Conservation (phyloP, 2,113 vertebrate genomes). For the Raja brachyura region DNA sequence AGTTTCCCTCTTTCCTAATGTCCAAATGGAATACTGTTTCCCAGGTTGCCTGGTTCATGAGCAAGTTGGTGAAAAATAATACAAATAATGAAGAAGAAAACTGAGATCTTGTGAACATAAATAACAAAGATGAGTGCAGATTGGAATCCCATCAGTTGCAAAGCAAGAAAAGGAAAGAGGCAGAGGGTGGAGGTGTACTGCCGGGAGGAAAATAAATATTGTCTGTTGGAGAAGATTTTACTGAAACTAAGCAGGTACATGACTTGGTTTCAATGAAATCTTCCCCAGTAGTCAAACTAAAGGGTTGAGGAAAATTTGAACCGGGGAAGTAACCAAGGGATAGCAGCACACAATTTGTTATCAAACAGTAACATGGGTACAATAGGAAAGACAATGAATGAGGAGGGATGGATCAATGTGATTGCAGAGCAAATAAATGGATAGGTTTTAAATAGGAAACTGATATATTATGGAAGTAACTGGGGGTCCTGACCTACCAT, state of each 20-base stretch:
- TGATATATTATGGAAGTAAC: background rate
- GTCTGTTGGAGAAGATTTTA: background rate
- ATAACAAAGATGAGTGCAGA: background rate
- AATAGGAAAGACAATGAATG: background rate
- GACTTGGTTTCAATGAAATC: too few species aligned
- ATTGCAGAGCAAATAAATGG: background rate
- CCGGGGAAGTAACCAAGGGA: background rate
- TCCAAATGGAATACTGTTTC: background rate
- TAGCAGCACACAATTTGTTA: background rate
- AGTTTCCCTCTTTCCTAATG: too few species aligned
- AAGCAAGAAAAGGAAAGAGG: background rate
- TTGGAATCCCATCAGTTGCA: background rate
- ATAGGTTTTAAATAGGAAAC: background rate
- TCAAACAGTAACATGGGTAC: background rate
- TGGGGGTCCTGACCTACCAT: too few species aligned
- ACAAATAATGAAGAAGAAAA: background rate
- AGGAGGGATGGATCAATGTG: background rate
- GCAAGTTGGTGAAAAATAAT: background rate
- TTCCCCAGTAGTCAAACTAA: background rate
- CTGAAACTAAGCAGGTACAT: background rate
- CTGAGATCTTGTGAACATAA: background rate
- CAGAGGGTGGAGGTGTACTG: background rate
- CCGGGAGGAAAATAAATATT: background rate
- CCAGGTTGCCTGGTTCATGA: background rate
- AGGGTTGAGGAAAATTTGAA: background rate